Evolutionary conservation across 2,888 invertebrate species (phyloP).

Genomic region (Eupithecia exiguata): DNA sequence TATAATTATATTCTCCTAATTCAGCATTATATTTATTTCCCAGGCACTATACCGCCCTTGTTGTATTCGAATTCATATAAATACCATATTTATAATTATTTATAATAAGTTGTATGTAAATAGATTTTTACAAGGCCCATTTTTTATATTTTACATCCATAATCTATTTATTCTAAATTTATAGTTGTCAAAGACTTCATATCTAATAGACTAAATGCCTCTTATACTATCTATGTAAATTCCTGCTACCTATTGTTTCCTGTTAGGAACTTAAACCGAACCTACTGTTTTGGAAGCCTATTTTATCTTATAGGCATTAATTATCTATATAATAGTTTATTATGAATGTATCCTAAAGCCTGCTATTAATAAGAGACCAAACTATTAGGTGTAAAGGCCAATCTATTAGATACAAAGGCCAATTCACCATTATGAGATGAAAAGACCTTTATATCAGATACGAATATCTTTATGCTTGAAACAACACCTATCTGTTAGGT

Average conservation of each 20-base stretch:
- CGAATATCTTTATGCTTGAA: neutral
- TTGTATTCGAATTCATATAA: neutral
- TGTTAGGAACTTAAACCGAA: neutral
- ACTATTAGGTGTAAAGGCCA: neutral
- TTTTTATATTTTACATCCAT: neutral
- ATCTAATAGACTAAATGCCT: neutral
- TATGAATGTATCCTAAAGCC: neutral
- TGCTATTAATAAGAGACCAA: neutral
- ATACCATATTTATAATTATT: neutral
- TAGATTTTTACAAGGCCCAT: constrained; percentile 8
- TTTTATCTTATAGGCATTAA: neutral
- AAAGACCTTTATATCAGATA: neutral
- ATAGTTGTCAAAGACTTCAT: neutral
- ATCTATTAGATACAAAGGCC: neutral
- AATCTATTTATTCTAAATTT: neutral
- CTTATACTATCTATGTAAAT: neutral
- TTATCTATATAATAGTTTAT: neutral
- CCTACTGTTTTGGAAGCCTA: neutral
- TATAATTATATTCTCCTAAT: neutral
- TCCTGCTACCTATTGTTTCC: neutral
- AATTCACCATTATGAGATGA: neutral
- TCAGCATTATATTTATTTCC: neutral
- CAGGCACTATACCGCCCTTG: neutral
- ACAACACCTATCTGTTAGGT: neutral
- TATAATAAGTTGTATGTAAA: neutral